A percentile compares a stretch with the other conserved stretches of the same genome.
Conservation (phyloP, 30 jellyfish, hydroid and myxozoan genomes). For the Pelagia noctiluca region DNA sequence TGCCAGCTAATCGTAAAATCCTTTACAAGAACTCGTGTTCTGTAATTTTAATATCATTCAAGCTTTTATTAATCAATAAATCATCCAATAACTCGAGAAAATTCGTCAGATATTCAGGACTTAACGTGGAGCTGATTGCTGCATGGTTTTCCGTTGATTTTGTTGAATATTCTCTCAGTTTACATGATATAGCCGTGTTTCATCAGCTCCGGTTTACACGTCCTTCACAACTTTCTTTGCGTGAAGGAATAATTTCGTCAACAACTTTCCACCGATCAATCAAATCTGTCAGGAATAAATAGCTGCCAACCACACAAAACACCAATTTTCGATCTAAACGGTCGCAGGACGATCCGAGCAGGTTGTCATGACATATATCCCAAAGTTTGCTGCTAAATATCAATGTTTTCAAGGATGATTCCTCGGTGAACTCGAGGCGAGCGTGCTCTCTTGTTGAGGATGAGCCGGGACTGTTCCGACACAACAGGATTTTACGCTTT, state of each 20-base stretch:
- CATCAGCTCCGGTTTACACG: slow-evolving; percentile 57
- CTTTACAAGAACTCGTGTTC: slow-evolving; percentile 64
- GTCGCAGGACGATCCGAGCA: slow-evolving; percentile 45
- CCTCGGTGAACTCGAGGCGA: slow-evolving; percentile 59
- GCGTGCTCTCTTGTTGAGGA: slow-evolving; percentile 26
- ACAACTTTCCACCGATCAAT: slow-evolving; percentile 83
- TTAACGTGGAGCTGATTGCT: too few species aligned
- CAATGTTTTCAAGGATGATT: slow-evolving; percentile 34
- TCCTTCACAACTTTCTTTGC: slow-evolving; percentile 69
- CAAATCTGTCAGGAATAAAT: slow-evolving; percentile 77
- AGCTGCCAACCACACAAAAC: slow-evolving; percentile 79
- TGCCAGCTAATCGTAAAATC: slow-evolving; percentile 61
- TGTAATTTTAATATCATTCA: slow-evolving; percentile 67
- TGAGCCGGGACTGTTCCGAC: slow-evolving; percentile 69
- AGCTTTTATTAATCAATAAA: slow-evolving; percentile 25
- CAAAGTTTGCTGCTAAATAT: slow-evolving; percentile 47
- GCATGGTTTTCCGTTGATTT: too few species aligned
- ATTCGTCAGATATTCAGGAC: too few species aligned
- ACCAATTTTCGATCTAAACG: slow-evolving; percentile 52
- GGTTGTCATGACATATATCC: slow-evolving; percentile 8
- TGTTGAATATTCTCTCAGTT: too few species aligned
- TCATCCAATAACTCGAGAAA: slow-evolving; percentile 7
- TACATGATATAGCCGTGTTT: slow-evolving; percentile 13
- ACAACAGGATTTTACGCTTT: slow-evolving; percentile 83
- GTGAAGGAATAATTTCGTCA: slow-evolving; percentile 82